Conservation (phyloP, 2,888 invertebrate species). For the Drosophila meridionalis region DNA sequence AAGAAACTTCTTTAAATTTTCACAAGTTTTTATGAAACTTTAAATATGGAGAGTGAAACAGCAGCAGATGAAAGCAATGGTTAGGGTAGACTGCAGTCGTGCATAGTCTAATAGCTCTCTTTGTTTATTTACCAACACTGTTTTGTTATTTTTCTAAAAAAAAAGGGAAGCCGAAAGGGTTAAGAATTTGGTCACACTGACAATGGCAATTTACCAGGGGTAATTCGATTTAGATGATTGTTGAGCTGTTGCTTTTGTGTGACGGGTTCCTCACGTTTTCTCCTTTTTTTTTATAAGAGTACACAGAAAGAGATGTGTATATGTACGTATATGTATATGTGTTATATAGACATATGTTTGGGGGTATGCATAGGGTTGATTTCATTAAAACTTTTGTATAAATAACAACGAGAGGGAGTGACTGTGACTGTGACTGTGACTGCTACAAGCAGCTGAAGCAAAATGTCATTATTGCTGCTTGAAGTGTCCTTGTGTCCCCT, state of each 20-base stretch:
- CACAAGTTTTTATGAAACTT: too few species aligned
- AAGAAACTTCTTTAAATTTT: too few species aligned
- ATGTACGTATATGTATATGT: background rate
- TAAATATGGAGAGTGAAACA: background rate
- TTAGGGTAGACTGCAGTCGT: background rate
- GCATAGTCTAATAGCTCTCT: too few species aligned
- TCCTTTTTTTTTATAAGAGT: background rate
- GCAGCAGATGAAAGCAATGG: background rate
- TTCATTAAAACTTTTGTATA: conserved; percentile 69
- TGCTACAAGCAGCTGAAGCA: conserved; percentile 30
- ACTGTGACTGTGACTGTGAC: conserved; percentile 12
- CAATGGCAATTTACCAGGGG: conserved; percentile 21
- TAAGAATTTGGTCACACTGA: conserved; percentile 16
- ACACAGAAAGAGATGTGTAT: background rate
- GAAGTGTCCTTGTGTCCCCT: conserved; percentile 45
- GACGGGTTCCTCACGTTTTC: background rate
- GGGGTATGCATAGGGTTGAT: conserved; percentile 39
- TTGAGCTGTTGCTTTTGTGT: conserved; percentile 29
- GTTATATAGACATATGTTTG: conserved; percentile 5
- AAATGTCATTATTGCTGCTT: conserved; percentile 66
- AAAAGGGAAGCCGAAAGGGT: background rate
- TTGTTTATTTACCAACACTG: conserved; percentile 16
- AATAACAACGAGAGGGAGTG: conserved; percentile 45
- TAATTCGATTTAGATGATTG: conserved; percentile 48
- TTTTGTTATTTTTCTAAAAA: background rate